Evolutionary conservation across 2,113 vertebrate genomes (phyloP).

Genomic region (Beaufortia kweichowensis): DNA sequence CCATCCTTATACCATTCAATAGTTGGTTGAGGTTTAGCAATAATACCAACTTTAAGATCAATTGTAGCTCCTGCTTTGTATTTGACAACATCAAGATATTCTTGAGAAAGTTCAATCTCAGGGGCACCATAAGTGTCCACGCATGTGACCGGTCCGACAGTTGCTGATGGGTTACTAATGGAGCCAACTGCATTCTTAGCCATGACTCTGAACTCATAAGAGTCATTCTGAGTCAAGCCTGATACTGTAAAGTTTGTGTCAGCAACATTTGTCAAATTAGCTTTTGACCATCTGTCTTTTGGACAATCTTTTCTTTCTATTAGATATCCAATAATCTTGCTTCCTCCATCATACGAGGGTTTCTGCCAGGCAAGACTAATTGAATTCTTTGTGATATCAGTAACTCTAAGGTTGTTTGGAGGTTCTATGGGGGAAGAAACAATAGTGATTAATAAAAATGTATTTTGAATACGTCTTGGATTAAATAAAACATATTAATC

Average conservation of each 20-base stretch:
- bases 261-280: conserved; percentile 88
- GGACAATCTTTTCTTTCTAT: conserved; percentile 87
- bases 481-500: not conserved
- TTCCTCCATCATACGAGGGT: conserved; percentile 93
- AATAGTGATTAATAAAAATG: conserved; percentile 66
- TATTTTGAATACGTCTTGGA: not conserved
- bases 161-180: conserved; percentile 88
- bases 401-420: conserved; percentile 85
- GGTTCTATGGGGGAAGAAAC: conserved; percentile 78
- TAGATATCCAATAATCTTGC: conserved; percentile 89
- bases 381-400: conserved; percentile 91
- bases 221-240: conserved; percentile 86
- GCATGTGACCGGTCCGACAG: conserved; percentile 88
- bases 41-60: conserved; percentile 88
- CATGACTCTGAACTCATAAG: conserved; percentile 93
- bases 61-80: conserved; percentile 84
- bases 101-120: conserved; percentile 87
- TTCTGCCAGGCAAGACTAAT: conserved; percentile 88
- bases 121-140: conserved; percentile 94
- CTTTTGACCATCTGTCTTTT: conserved; percentile 87
- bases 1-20: conserved; percentile 96
- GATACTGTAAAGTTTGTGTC: conserved; percentile 88
- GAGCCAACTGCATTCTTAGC: conserved; percentile 95
- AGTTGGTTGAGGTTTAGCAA: conserved; percentile 90
- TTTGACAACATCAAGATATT: conserved; percentile 91